phyloP scores from a whole-genome alignment of 2,797 vertebrate genomes.

The Podargus strigoides region DNA sequence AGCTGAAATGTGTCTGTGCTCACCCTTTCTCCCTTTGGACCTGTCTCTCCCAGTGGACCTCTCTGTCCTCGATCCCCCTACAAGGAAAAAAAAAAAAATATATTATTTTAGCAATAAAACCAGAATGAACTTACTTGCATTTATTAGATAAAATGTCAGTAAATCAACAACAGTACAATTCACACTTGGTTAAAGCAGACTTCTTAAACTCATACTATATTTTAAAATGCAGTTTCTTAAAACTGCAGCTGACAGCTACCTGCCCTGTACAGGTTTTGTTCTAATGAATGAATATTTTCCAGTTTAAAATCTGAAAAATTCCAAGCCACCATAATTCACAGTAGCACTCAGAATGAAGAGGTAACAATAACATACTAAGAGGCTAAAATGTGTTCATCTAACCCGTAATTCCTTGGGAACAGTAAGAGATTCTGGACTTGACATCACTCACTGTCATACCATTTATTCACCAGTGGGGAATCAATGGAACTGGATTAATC shows the following conservation, averaged over 20 bases:
- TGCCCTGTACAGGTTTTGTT: not conserved
- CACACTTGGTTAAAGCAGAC: not conserved
- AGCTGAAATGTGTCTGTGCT: slow-evolving; percentile 38
- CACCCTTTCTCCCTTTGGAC: slow-evolving; percentile 87
- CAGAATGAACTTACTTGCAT: not conserved
- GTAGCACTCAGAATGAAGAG: not conserved
- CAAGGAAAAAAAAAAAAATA: not conserved
- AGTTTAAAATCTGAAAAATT: not conserved
- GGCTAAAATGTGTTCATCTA: not conserved
- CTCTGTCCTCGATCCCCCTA: slow-evolving; percentile 92
- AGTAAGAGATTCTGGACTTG: not conserved
- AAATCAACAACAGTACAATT: not conserved
- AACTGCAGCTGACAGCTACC: not conserved
- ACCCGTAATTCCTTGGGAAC: not conserved
- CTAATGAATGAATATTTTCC: not conserved
- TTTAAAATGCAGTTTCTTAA: not conserved
- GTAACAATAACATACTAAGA: not conserved
- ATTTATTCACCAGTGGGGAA: not conserved
- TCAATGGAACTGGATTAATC: not conserved
- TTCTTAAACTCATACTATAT: not conserved
- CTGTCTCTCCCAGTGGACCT: slow-evolving; percentile 86
- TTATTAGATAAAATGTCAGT: not conserved
- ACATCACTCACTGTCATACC: not conserved
- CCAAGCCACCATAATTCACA: not conserved
- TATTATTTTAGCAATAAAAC: not conserved